These are phyloP conservation scores for Coelopa pilipes DNA, from an alignment of 2,888 invertebrate genomes.

Conservation along the genomic window DNA sequence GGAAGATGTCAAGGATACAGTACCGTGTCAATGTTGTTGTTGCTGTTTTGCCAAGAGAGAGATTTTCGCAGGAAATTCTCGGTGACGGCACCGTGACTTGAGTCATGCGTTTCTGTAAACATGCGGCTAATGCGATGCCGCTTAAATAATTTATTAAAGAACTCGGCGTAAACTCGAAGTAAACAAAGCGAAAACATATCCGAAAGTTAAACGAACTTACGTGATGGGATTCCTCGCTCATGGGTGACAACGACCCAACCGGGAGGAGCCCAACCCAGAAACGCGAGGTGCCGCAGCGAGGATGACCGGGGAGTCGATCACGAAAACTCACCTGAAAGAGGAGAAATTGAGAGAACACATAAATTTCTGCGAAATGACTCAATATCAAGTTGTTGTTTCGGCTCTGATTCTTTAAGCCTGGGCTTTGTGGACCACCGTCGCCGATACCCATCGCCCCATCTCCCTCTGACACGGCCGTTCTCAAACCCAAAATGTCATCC, in stretches of 20 bases:
- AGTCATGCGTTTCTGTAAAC: constrained; percentile 13
- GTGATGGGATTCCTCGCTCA: neutral
- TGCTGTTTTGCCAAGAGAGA: neutral
- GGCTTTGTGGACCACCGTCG: neutral
- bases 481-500: too few species aligned
- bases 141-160: constrained; percentile 15
- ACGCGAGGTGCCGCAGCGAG: neutral
- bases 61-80: constrained; percentile 24
- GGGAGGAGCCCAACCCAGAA: neutral
- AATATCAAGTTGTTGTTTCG: constrained; percentile 24
- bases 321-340: constrained; percentile 39
- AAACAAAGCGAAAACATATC: neutral
- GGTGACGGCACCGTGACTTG: constrained; percentile 6
- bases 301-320: neutral
- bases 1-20: too few species aligned
- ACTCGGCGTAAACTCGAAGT: neutral
- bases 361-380: constrained; percentile 38
- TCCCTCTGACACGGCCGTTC: neutral
- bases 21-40: too few species aligned
- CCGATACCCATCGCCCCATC: neutral
- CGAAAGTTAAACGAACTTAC: constrained; percentile 34
- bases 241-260: constrained; percentile 21
- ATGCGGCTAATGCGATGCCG: neutral
- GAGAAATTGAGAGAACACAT: neutral
- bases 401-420: neutral